Evolutionary conservation across 2,888 invertebrate genomes (phyloP), one percentile per base, ranked within the genome.

Genomic region (Athetis lepigone): DNA sequence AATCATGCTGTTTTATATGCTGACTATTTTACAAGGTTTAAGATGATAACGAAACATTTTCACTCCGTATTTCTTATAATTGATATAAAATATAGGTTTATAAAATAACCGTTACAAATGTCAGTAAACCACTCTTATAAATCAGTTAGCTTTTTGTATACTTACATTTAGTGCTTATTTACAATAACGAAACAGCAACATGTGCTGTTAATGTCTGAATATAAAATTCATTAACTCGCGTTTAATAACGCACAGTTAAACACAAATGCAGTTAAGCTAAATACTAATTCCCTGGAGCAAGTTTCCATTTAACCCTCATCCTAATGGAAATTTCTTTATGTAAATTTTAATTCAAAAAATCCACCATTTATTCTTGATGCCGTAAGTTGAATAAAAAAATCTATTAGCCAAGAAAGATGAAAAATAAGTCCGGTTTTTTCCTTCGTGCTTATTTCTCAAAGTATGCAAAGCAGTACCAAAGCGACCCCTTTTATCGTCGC

Each of bases 291-390:
- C 76, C 83, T 25, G 6, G 85, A 81, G 87, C 70, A 71, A 83
- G 83, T 89, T 85, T 81, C 59, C 81, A 84, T 75, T 85, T 88
- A 87, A 88, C 85, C 79, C 82, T 80, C 85, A 66, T 87, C 86
- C 85, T 86, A 88, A 89, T 88, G 88, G 84, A 85, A 85, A 87
- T 85, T 85, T 87, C 83, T 88, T 88, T 86, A 87, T 85, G 84
- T 83, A 86, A 88, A 89, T 89, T 88, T 88, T 88, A 88, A 90
- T 89, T 88, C 68, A 80, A 86, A 86, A 86, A 87, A 81, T 81
- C 46, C 74, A 72, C 76, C 79, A 79, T 84, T 85, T 83, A 83
- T 84, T 86, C 82, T 72, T 74, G 70, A 80, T 75, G 62, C 81
- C 75, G 79, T 80, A 81, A 83, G 80, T 81, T 80, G 77, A 74